Conservation (phyloP, 2,797 vertebrate genomes). For the Thamnophis elegans region DNA sequence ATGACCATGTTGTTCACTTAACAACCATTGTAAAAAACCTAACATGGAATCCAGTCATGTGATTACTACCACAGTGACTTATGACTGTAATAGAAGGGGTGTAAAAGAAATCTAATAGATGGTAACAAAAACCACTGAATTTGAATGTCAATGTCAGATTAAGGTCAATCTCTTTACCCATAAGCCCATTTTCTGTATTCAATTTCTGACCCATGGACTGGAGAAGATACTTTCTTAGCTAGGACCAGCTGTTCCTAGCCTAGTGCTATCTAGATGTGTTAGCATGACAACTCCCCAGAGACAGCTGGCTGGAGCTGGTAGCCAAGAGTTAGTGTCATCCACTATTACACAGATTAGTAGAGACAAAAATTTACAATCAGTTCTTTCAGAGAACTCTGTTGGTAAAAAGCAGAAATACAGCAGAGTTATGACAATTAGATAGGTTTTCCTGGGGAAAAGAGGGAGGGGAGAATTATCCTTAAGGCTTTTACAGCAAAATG, state of each 20-base stretch:
- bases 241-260: background rate
- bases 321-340: background rate
- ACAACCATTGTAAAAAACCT: background rate
- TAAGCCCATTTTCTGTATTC: background rate
- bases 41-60: background rate
- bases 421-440: constrained; percentile 5
- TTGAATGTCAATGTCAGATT: background rate
- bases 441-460: background rate
- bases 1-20: background rate
- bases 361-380: background rate
- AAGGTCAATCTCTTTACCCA: background rate
- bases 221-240: background rate
- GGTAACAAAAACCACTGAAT: background rate
- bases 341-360: background rate
- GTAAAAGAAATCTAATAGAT: background rate
- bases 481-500: constrained; percentile 19
- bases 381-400: background rate
- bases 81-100: background rate
- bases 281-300: background rate
- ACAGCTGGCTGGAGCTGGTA: background rate
- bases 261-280: background rate
- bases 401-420: background rate
- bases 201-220: background rate
- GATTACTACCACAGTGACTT: background rate
- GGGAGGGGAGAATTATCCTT: background rate